A percentile compares a stretch with the other conserved stretches of the same genome.
Conservation (phyloP, 2,888 invertebrate species). For the Pristionchus mayeri region DNA sequence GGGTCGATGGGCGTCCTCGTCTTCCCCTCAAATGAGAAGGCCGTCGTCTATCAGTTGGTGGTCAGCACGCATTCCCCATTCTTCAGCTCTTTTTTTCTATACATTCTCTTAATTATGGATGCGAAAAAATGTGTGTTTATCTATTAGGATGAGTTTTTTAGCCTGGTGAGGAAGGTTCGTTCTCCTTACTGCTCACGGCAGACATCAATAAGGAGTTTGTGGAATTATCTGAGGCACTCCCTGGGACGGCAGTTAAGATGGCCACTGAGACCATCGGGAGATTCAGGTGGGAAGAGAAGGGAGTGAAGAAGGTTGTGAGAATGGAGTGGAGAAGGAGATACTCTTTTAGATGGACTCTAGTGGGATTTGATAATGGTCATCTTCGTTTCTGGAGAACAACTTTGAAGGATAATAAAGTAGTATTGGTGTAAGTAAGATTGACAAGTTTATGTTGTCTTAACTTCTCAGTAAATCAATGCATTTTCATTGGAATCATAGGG, state of each 20-base stretch:
- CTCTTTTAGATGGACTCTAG: conserved; percentile 23
- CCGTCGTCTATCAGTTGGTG: background rate
- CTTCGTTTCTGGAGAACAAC: conserved; percentile 17
- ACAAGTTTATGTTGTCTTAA: background rate
- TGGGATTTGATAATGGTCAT: conserved; percentile 41
- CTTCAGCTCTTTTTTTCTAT: background rate
- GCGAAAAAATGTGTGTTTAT: too few species aligned
- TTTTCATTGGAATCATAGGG: too few species aligned
- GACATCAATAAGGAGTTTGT: conserved; percentile 9
- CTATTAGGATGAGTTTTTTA: background rate
- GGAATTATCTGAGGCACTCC: background rate
- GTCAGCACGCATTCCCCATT: too few species aligned
- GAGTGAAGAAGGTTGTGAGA: too few species aligned
- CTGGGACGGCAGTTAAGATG: conserved; percentile 34
- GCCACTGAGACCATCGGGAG: conserved; percentile 5
- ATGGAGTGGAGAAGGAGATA: background rate
- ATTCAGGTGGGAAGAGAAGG: conserved; percentile 22
- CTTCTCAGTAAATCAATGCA: background rate
- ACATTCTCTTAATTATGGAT: background rate
- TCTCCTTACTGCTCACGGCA: background rate
- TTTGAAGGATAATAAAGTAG: background rate
- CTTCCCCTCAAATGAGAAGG: background rate
- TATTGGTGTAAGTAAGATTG: conserved; percentile 15
- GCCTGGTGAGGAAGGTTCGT: background rate
- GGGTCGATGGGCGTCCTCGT: background rate